Base-by-base conservation (phyloP, 1,140 invertebrate genomes). In the Drosophila ironensis region DNA sequence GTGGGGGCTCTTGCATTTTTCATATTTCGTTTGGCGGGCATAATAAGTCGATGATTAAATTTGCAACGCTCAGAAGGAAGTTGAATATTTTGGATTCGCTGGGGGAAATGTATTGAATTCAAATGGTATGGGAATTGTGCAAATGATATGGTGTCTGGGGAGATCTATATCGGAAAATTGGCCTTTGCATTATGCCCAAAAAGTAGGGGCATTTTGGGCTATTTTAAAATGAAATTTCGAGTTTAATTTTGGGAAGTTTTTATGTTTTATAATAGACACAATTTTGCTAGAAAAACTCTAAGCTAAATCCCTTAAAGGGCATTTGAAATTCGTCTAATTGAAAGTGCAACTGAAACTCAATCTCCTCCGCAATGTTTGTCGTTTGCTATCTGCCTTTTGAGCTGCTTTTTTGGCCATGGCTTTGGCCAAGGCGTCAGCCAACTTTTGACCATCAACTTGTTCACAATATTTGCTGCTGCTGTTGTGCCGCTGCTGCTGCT, bases 391-490 rank as follows among this genome's bases (percentile, higher is more conserved):
- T 57, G 50, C 44, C 20, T 69, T 40, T 30, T 41, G 27, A 59
- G 63, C 48, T 52, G 48, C 71, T 59, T 54, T 52, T 67, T 77
- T 77, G 73, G 73, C 73, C 73, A 67, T 77, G 73, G 73, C 73
- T 77, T 77, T 77, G 73, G 73, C 67, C 73, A 56, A 71, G 44
- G 57, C 59, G 57, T 40, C 51, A 64, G 60, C 42, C 54, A 77
- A 72, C 53, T 77, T 67, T 72, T 77, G 73, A 77, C 73, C 73
- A 77, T 77, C 75, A 77, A 77, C 67, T 72, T 77, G 48, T 41
- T 35, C 30, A 40, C 48, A 48, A 51, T 40, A 59, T 41, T 59
- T 54, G 48, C 48, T 74, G 28, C 48, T 71, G 41, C 27, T 27
- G n/a, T n/a, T n/a, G n/a, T n/a, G n/a, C n/a, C n/a, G n/a, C n/a